Percentiles rank a stretch among this genome's conserved stretches.
These are phyloP conservation scores for Notolabrus celidotus DNA, from an alignment of 2,797 vertebrate species.

Conservation along the genomic window DNA sequence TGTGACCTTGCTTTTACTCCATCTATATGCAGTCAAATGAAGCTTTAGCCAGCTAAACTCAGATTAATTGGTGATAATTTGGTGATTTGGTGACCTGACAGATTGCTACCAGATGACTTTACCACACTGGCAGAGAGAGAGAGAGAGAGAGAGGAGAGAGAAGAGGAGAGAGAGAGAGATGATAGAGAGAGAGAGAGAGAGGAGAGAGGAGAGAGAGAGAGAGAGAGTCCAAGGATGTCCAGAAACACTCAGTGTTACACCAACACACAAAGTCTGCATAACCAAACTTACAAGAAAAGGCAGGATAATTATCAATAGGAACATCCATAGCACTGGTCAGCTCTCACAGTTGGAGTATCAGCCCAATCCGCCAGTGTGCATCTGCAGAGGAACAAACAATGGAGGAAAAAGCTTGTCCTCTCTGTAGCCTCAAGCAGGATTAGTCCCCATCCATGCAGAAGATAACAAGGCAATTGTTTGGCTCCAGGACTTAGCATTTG, in stretches of 20 bases:
- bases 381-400: conserved; percentile 50
- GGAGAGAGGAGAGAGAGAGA: too few relatives aligned
- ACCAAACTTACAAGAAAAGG: conserved; percentile 2
- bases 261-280: not conserved
- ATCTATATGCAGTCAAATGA: too few relatives aligned
- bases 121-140: conserved; percentile 6
- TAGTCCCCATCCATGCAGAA: conserved; percentile 35
- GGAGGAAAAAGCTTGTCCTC: conserved; percentile 41
- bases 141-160: too few relatives aligned
- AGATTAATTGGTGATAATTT: not conserved
- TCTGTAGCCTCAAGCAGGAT: conserved; percentile 45
- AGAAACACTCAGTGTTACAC: conserved; percentile 8
- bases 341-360: conserved; percentile 19
- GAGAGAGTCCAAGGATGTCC: conserved; percentile 7
- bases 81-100: conserved; percentile 8
- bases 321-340: conserved; percentile 15
- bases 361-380: conserved; percentile 14
- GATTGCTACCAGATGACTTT: conserved; percentile 27
- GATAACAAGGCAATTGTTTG: conserved; percentile 42
- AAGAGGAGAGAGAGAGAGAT: too few relatives aligned
- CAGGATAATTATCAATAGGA: conserved; percentile 18
- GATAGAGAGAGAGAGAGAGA: too few relatives aligned
- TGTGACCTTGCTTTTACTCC: too few relatives aligned
- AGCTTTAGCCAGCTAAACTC: too few relatives aligned
- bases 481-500: conserved; percentile 19